Base-by-base conservation (phyloP, 1,140 invertebrate species). In the Acromyrmex charruanus region DNA sequence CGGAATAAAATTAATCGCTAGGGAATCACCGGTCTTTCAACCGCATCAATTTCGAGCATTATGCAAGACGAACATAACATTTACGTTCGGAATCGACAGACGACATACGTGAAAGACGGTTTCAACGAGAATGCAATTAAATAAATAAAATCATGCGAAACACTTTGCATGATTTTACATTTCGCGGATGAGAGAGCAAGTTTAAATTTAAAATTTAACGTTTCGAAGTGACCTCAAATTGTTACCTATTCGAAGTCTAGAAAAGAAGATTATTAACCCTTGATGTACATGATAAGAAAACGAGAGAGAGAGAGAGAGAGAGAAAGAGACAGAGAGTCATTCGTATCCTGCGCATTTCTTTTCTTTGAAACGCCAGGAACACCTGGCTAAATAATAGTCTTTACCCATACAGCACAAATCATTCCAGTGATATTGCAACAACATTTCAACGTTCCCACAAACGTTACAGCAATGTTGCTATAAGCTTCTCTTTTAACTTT, bases 21-120 rank as follows among this genome's bases (percentile, higher is more conserved):
- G 61, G 44, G 68, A 21, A 58, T 74, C 69, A 21, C 58, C 80
- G 69, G 69, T n/a, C 44, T 61, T 49, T 61, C 25, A 31, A 44
- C 55, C 39, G 21, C 28, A 58, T 21, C 55, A 81, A 71, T 81
- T 81, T 59, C 65, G 21, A 81, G 79, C 35, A 71, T 81, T 81
- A 53, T 53, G 79, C 39, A 81, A 81, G 66, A 35, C 79, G 25
- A 49, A 71, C 28, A 21, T 81, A 44, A 31, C 21, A 18, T 68
- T 49, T 12, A 69, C n/a, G 3, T 53, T 31, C 18, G 39, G n/a
- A 49, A 5, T 69, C 10, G 51, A 44, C 66, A 31, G 16, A 25
- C 44, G n/a, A 53, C 16, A 3, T 68, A 9, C 18, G 25, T 25
- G 9, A 80, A 68, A 21, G 12, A 69, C 9, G 9, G 10, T 35